Base-by-base conservation (phyloP, 2,797 vertebrate species). In the Sebastes matsubarae region DNA sequence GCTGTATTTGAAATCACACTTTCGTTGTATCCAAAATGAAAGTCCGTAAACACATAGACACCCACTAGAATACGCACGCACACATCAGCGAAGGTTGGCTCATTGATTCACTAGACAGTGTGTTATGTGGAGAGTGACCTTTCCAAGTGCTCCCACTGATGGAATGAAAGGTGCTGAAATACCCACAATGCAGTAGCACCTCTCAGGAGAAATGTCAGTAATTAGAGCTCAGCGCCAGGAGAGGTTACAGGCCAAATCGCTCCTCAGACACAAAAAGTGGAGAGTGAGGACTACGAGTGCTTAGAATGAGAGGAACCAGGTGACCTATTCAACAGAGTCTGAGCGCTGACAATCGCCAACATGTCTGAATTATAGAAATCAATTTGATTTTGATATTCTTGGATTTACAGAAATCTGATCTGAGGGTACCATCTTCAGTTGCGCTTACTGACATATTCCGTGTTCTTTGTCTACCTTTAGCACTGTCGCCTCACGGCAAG, bases 151-250 rank as follows among this genome's bases (percentile, higher is more conserved):
- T 84, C 79, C 80, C 70, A 77, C 73, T 85, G 92, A 92, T 85
- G 80, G 81, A 92, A 89, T 87, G 86, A 92, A 92, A 89, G 90
- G 84, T 79, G 72, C 71, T 70, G 86, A 80, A 86, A 83, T 74
- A 78, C 77, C 88, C 80, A 86, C 81, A 83, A 79, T 66, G 75
- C 85, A 79, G 70, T 46, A 32, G 78, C 68, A 64, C 58, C 82
- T 87, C 90, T 89, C 77, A 55, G 69, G 86, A 84, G 83, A 89
- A 90, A 89, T 91, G 87, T 87, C 85, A 89, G 83, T 91, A 90
- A 91, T 89, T 90, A 88, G 82, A 79, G 77, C 75, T 82, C 50
- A 61, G 68, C 14, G 20, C 63, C 58, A 68, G 30, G 58, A 77
- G 78, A 82, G 85, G 80, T 76, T 74, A 75, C 57, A 82, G 88